Percentiles rank a stretch among this genome's conserved stretches.
Conservation (phyloP, 2,888 invertebrate genomes). For the Drosophila barbarae region DNA sequence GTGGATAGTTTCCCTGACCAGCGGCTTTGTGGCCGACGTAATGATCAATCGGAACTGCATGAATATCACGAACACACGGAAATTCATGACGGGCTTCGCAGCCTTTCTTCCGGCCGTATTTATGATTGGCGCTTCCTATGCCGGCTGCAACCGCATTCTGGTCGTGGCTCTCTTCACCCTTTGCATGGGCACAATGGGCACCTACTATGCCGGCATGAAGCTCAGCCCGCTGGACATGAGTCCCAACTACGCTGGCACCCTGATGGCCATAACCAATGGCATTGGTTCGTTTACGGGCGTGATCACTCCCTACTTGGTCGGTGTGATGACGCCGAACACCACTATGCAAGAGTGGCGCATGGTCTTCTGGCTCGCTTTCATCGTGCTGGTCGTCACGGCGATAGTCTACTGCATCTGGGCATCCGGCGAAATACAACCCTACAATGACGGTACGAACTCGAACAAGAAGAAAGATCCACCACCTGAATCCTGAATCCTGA, state of each 20-base stretch:
- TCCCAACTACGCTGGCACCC: conserved; percentile 83
- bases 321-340: conserved; percentile 84
- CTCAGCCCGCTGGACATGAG: conserved; percentile 83
- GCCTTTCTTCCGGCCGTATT: conserved; percentile 84
- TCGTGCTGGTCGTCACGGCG: conserved; percentile 84
- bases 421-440: conserved; percentile 87
- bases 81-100: conserved; percentile 11
- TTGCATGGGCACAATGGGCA: conserved; percentile 85
- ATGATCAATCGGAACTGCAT: conserved; percentile 82
- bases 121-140: conserved; percentile 84
- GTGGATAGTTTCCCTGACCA: conserved; percentile 81
- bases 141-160: conserved; percentile 82
- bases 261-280: conserved; percentile 81
- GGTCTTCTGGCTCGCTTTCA: conserved; percentile 90
- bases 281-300: conserved; percentile 75
- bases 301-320: conserved; percentile 85
- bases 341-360: conserved; percentile 85
- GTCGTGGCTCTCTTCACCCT: conserved; percentile 83
- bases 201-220: conserved; percentile 84
- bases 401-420: conserved; percentile 85
- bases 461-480: neutral
- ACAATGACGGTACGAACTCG: conserved; percentile 81
- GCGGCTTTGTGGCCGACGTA: conserved; percentile 84
- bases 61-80: conserved; percentile 12
- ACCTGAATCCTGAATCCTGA: neutral